Base-by-base conservation (phyloP, 2,113 vertebrate species). In the Atherinomorus stipes region DNA sequence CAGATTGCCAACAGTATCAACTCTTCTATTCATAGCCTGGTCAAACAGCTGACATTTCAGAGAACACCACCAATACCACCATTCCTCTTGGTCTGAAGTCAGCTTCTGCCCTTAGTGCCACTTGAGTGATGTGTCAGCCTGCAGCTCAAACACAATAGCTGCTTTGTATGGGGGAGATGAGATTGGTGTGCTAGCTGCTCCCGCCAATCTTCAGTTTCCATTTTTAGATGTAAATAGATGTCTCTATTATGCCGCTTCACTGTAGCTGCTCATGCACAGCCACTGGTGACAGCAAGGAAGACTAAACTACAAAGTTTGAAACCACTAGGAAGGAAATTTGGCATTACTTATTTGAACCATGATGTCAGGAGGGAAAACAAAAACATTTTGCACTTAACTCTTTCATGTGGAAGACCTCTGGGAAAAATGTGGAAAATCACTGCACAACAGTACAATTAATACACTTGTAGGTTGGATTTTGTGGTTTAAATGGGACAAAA, bases 11-110 rank as follows among this genome's bases (percentile, higher is more conserved):
- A 1, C 54, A 63, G 68, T 72, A 74, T 62, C 70, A 75, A 38
- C 45, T 11, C 26, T 52, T 60, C 80, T 93, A 92, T 93, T 91
- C 82, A 89, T 94, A 94, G 75, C 44, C 22, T 4, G 40, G 54
- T 23, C 11, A 54, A 86, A 84, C 93, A 93, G 91, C 88, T 94
- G 93, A 89, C 92, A 88, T 90, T 84, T 86, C 80, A 53, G 62
- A 64, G 84, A 91, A 91, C 83, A 76, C 81, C 78, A 85, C 71
- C 87, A 87, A 76, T 84, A 89, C 80, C 86, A 57, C 81, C 88
- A 84, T 90, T 86, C 88, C 85, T 75, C 61, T 61, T 64, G 47
- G 81, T 84, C 82, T 87, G 85, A 91, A 86, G 90, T 88, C 80
- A 88, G 71, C 68, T 23, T 66, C 84, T 72, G 75, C 76, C 80